Conservation (phyloP, 2,888 invertebrate species). For the Eulithis testata region DNA sequence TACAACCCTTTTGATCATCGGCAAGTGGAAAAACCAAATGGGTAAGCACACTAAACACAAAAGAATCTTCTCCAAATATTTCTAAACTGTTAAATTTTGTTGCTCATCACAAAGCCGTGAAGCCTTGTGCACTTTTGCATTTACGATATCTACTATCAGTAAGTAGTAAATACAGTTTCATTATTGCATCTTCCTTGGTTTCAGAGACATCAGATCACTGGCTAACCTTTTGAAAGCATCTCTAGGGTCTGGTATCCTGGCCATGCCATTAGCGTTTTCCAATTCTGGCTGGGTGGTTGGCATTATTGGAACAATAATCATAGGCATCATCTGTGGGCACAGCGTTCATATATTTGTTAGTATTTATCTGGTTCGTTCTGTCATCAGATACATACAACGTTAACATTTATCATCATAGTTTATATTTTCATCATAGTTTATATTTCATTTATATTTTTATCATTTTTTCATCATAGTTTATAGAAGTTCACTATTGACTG, state of each 20-base stretch:
- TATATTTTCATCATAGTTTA: too few relatives aligned
- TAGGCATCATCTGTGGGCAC: conserved; percentile 74
- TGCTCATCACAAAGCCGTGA: too few relatives aligned
- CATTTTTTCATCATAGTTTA: too few relatives aligned
- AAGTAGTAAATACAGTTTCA: too few relatives aligned
- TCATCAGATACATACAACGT: too few relatives aligned
- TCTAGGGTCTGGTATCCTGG: conserved; percentile 89
- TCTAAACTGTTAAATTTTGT: too few relatives aligned
- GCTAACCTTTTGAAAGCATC: conserved; percentile 78
- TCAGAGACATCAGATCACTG: conserved; percentile 72
- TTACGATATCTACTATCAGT: too few relatives aligned
- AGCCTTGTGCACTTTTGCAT: too few relatives aligned
- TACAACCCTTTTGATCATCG: conserved; percentile 75
- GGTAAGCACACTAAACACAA: conserved; percentile 51
- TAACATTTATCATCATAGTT: too few relatives aligned
- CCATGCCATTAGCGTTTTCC: conserved; percentile 88
- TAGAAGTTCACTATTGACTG: too few relatives aligned
- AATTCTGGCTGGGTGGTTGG: conserved; percentile 88
- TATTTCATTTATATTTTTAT: too few relatives aligned
- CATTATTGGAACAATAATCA: conserved; percentile 78
- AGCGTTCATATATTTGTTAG: conserved; percentile 80
- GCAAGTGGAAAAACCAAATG: conserved; percentile 67
- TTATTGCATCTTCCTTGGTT: conserved; percentile 37
- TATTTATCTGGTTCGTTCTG: conserved; percentile 31
- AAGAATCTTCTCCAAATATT: too few relatives aligned